A percentile compares a stretch with the other conserved stretches of the same genome.
Conservation (phyloP, 2,888 invertebrate species). For the Heliconius erato region DNA sequence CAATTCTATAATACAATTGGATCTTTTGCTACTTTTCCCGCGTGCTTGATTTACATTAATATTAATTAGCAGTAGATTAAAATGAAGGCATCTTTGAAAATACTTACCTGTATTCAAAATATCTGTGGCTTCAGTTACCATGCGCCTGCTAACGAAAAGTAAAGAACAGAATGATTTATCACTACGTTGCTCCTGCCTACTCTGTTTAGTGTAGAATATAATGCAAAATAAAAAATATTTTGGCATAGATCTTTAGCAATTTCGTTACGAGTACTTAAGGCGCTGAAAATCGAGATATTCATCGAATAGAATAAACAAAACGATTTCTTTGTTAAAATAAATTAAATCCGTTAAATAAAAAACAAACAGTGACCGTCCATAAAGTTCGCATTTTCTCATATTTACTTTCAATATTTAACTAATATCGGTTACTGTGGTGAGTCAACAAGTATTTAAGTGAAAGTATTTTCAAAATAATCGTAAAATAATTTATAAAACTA, state of each 20-base stretch:
- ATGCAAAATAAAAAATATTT: neutral
- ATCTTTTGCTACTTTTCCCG: too few species aligned
- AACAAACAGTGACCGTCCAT: conserved; percentile 8
- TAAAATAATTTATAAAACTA: too few species aligned
- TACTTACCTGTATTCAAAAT: too few species aligned
- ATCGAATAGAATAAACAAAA: neutral
- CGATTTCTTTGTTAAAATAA: conserved; percentile 10
- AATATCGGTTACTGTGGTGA: neutral
- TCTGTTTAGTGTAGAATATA: too few species aligned
- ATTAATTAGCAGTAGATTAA: too few species aligned
- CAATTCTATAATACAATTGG: too few species aligned
- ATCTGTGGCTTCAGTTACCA: too few species aligned
- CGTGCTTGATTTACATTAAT: too few species aligned
- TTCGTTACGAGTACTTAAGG: neutral
- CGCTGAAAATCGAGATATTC: neutral
- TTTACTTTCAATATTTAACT: conserved; percentile 8
- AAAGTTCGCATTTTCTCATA: neutral
- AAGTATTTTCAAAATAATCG: too few species aligned
- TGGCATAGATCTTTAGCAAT: neutral
- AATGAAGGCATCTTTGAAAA: too few species aligned
- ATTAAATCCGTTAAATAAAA: neutral
- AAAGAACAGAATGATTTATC: too few species aligned
- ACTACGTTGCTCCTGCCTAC: neutral
- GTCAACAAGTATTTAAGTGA: neutral
- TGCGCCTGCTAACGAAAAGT: too few species aligned